phyloP scores from a whole-genome alignment of 2,797 vertebrate species.

The Artibeus jamaicensis region DNA sequence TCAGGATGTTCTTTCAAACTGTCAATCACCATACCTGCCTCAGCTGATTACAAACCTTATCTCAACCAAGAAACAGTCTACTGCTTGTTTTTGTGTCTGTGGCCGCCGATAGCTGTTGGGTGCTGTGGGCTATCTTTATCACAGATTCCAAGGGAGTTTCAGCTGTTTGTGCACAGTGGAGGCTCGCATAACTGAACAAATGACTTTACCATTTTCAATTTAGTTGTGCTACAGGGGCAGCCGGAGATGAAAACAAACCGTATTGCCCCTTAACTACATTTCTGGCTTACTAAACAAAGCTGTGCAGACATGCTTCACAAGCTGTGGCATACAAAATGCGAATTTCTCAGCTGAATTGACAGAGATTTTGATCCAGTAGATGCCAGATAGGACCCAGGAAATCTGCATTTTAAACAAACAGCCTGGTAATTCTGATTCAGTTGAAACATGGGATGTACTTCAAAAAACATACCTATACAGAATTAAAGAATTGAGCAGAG shows the following conservation, averaged over 20 bases:
- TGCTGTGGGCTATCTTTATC: background rate
- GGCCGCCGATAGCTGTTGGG: background rate
- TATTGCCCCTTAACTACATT: background rate
- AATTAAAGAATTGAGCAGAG: background rate
- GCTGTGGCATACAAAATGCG: background rate
- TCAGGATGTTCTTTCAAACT: constrained; percentile 22
- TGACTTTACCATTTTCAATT: constrained; percentile 16
- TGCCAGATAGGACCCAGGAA: background rate
- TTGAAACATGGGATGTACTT: background rate
- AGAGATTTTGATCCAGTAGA: background rate
- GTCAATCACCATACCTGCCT: constrained; percentile 18
- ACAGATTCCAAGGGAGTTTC: background rate
- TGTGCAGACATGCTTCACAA: background rate
- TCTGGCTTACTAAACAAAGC: background rate
- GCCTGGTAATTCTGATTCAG: background rate
- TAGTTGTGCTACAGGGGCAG: constrained; percentile 12
- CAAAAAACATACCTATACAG: background rate
- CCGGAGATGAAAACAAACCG: constrained; percentile 23
- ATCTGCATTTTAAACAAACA: constrained; percentile 41
- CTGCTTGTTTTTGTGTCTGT: constrained; percentile 11
- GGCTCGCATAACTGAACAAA: constrained; percentile 25
- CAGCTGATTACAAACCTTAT: constrained; percentile 52
- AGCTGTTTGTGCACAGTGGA: background rate
- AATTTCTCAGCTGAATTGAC: background rate
- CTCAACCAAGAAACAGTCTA: constrained; percentile 1